phyloP scores from a whole-genome alignment of 2,113 vertebrate species.

The Hippocampus guttulatus region DNA sequence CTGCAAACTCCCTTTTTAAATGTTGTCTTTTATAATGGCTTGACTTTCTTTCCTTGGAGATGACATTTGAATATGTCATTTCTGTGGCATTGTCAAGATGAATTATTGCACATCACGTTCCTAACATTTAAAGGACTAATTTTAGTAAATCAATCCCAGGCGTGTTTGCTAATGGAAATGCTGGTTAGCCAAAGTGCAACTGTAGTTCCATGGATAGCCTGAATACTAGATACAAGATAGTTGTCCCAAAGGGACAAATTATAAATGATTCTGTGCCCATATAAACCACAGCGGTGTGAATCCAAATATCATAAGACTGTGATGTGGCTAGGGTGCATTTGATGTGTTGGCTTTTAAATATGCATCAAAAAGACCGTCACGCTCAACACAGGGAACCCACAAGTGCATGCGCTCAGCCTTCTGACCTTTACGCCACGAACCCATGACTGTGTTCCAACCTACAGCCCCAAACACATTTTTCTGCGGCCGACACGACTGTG shows the following conservation, averaged over 20 bases:
- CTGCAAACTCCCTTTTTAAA: not conserved
- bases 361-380: not conserved
- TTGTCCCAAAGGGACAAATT: not conserved
- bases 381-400: not conserved
- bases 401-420: not conserved
- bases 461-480: not conserved
- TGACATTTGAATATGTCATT: constrained; percentile 10
- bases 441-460: not conserved
- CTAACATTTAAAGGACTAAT: constrained; percentile 3
- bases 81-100: constrained; percentile 1
- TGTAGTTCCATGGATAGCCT: not conserved
- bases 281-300: no score
- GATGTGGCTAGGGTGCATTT: not conserved
- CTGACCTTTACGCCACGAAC: not conserved
- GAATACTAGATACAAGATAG: not conserved
- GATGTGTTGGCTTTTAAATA: not conserved
- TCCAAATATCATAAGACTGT: no score
- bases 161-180: not conserved
- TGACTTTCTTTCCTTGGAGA: not conserved
- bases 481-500: not conserved
- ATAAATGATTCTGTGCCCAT: not conserved
- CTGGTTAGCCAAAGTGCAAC: not conserved
- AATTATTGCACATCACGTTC: constrained; percentile 2
- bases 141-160: constrained; percentile 5
- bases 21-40: not conserved